Base-by-base conservation (phyloP, 2,113 vertebrate species). In the Vombatus ursinus region DNA sequence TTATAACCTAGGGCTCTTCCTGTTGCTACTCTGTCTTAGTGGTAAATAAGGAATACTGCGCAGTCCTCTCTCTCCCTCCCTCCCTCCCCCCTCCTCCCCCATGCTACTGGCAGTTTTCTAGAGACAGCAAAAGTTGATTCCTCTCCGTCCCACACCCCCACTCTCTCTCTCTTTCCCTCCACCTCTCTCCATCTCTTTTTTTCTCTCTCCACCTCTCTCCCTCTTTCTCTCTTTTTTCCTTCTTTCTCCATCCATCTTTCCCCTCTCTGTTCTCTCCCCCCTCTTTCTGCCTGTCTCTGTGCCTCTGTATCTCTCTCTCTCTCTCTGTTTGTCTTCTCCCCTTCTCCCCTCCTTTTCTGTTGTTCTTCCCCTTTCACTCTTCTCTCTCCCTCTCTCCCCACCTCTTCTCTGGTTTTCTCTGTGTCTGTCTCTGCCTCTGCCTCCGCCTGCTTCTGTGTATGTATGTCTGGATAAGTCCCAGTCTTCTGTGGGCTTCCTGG, bases 51-150 rank as follows among this genome's bases (percentile, higher is more conserved):
- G 10, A 23, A 44, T 84, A 84, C 19, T 23, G 37, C 19, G 22
- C 44, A 77, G 14, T 22, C 14, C 6, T 68, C 28, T 68, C 28
- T 37, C 61, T 68, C 31, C 61, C 14, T 68, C 12, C 61, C 31
- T 68, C 11, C 31, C 12, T 68, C 2, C 3, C 4, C n/a, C 19
- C 2, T 1, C n/a, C 12, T 8, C 1, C 3, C 3, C n/a, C n/a
- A 84, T 84, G 19, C 5, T 23, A 22, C 68, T 23, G 37, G 10
- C 10, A 84, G 68, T 84, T 84, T 84, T 84, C 19, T n/a, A 84
- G 68, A 57, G 28, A 37, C 12, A 68, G 31, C 12, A 68, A 37
- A 68, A 68, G 12, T 3, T 68, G 61, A 68, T 37, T 68, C 61
- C 61, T 68, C 12, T 11, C 28, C 48, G n/a, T 49, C 31, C 28